phyloP scores from a whole-genome alignment of 2,888 invertebrate genomes.

The Plagodis pulveraria region DNA sequence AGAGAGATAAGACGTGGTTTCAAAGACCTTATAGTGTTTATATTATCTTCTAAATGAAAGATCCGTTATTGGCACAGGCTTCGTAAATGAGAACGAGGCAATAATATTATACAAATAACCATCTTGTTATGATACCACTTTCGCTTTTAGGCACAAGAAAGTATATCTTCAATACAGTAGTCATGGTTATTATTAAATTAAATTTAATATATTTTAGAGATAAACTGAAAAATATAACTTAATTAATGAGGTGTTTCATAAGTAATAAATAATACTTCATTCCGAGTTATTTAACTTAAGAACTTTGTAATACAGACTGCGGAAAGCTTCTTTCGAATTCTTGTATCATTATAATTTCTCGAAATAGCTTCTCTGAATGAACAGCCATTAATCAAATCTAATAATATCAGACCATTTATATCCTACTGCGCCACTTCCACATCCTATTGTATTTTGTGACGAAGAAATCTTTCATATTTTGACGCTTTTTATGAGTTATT shows the following conservation, averaged over 20 bases:
- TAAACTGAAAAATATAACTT: not conserved
- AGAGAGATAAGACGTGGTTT: slow-evolving; percentile 20
- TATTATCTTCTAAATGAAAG: slow-evolving; percentile 2
- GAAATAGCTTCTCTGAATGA: slow-evolving; percentile 53
- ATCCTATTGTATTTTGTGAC: slow-evolving; percentile 30
- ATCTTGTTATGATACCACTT: not conserved
- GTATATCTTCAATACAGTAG: not conserved
- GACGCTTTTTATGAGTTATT: no score
- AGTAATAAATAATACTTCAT: slow-evolving; percentile 1
- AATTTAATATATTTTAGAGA: not conserved
- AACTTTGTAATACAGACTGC: slow-evolving; percentile 14
- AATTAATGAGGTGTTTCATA: not conserved
- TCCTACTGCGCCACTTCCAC: slow-evolving; percentile 47
- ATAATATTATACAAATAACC: not conserved
- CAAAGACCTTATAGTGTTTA: slow-evolving; percentile 14
- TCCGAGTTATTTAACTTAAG: slow-evolving; percentile 5
- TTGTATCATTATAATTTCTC: slow-evolving; percentile 46
- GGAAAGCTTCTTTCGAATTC: slow-evolving; percentile 15
- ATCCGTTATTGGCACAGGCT: slow-evolving; percentile 1
- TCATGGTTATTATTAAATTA: not conserved
- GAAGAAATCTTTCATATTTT: not conserved
- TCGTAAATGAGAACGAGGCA: slow-evolving; percentile 1
- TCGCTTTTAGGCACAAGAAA: not conserved
- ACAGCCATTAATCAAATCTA: slow-evolving; percentile 63
- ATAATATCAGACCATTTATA: slow-evolving; percentile 56